phyloP scores from a whole-genome alignment of 2,113 vertebrate species.

The Noturus placidus region DNA sequence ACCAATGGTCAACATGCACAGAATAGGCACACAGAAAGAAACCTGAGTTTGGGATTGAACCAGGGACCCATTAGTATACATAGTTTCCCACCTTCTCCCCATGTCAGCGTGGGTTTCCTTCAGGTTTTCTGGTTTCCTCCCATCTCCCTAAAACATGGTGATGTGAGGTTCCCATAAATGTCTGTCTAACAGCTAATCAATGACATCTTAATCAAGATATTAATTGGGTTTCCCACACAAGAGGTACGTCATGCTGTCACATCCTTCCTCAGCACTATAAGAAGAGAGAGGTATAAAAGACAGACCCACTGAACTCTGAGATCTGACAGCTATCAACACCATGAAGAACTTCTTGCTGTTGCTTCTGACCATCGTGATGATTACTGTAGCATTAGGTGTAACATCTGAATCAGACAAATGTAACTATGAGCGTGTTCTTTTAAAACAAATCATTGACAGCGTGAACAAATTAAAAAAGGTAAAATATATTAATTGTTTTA shows the following conservation, averaged over 20 bases:
- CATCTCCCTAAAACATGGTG: background rate
- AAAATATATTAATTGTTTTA: background rate
- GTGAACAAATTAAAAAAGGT: background rate
- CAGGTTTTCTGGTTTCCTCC: background rate
- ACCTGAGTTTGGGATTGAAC: background rate
- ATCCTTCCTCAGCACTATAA: background rate
- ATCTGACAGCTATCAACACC: background rate
- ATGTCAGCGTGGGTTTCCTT: background rate
- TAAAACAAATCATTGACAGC: conserved; percentile 1
- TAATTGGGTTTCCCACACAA: background rate
- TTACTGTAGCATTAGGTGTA: background rate
- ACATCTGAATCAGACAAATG: background rate
- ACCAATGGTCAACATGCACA: background rate
- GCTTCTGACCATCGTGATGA: background rate
- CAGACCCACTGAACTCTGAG: background rate
- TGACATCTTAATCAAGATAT: background rate
- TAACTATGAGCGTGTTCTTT: rapidly evolving
- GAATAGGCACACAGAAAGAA: background rate
- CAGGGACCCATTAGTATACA: background rate
- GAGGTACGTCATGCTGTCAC: background rate
- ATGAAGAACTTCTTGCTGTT: conserved; percentile 30
- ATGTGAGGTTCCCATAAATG: background rate
- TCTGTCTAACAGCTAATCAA: background rate
- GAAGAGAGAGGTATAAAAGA: background rate
- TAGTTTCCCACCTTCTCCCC: background rate